phyloP scores from a whole-genome alignment of 2,113 vertebrate genomes.

The Halichoerus grypus region DNA sequence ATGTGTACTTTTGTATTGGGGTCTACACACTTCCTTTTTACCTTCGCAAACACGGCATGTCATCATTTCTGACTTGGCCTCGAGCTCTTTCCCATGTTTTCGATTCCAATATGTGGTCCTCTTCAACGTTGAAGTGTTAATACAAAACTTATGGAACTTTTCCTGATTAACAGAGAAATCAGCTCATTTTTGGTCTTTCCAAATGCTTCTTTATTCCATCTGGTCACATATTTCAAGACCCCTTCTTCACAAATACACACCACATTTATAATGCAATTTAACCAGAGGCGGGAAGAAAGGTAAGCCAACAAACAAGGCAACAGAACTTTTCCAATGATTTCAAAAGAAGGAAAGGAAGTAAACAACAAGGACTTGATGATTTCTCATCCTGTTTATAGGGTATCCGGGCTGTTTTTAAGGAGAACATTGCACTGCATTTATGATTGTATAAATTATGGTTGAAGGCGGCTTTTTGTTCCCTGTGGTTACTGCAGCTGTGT shows the following conservation, averaged over 20 bases:
- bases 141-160: background rate
- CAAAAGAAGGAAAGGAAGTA: background rate
- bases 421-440: slow-evolving; percentile 63
- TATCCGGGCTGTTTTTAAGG: slow-evolving; percentile 67
- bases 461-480: slow-evolving; percentile 79
- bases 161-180: background rate
- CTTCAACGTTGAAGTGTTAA: background rate
- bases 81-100: background rate
- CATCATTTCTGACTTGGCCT: background rate
- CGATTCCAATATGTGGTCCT: background rate
- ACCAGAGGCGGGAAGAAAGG: background rate
- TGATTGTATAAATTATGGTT: slow-evolving; percentile 77
- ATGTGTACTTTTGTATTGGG: accelerated
- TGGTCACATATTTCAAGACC: background rate
- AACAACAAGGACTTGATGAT: background rate
- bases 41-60: background rate
- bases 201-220: background rate
- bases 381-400: slow-evolving; percentile 76
- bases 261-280: background rate
- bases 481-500: slow-evolving; percentile 77
- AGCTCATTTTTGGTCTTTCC: background rate
- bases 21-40: accelerated
- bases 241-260: background rate
- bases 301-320: background rate
- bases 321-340: background rate